Evolutionary conservation across 2,888 invertebrate species (phyloP), one percentile per base, ranked within the genome.

Genomic region (Labia minor): DNA sequence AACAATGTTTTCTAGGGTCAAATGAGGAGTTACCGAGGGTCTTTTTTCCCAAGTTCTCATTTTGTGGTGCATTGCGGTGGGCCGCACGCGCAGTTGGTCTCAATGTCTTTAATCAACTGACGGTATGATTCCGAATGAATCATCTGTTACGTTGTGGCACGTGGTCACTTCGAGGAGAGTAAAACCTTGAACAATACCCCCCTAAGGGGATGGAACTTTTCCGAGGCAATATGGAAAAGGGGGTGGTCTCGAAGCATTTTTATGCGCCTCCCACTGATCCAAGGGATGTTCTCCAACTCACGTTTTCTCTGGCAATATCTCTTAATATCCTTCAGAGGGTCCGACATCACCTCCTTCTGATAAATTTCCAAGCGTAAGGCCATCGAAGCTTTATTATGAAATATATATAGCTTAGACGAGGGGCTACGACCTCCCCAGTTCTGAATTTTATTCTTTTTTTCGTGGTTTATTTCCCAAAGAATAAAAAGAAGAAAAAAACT

Each of bases 371-470:
- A 49, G 49, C 14, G 49, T 16, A 49, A 49, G 49, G 14, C 49
- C 49, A 49, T 49, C 49, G 49, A 49, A 49, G 49, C 49, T 49
- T 49, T 49, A 49, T 49, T 49, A 49, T 49, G 49, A 49, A 49
- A 49, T 49, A 49, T 49, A 49, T 49, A 49, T 49, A 16, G 49
- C 26, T 8, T 26, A 26, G 26, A 6, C 26, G 26, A 26, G 26
- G 26, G 26, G 26, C 26, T 26, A n/a, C 26, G 26, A 26, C 4
- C 26, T 26, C 26, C 26, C n/a, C 26, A 8, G 26, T 26, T 8
- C 26, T 26, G 26, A 26, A 26, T 26, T 26, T 26, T 26, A 26
- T 26, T 26, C 26, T 26, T 26, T 26, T 26, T 26, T 3, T 26
- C 4, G 26, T 26, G 26, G 26, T 26, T 26, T 26, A 26, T 26